Percentiles rank a stretch among this genome's conserved stretches.
Evolutionary conservation across 2,888 invertebrate genomes (phyloP).

Genomic region (Molanna angustata): DNA sequence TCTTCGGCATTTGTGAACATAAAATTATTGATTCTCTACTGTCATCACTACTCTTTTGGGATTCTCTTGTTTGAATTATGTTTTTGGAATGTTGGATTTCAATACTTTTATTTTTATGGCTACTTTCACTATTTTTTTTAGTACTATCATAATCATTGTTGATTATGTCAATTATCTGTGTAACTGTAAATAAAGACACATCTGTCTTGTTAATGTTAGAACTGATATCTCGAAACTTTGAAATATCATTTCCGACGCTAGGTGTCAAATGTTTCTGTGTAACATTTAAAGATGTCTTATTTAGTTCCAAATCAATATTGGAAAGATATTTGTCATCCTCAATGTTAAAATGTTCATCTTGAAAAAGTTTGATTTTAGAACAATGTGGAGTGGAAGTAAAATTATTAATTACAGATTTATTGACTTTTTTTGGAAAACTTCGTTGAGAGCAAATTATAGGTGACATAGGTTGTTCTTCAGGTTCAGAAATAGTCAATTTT

Average conservation of each 20-base stretch:
- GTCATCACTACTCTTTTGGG: conserved; percentile 19
- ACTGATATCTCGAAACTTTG: too few relatives aligned
- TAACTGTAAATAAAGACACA: conserved; percentile 43
- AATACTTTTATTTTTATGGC: too few relatives aligned
- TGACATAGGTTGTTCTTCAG: conserved; percentile 1
- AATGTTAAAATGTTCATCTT: not conserved
- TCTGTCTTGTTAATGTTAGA: conserved; percentile 34
- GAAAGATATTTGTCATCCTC: not conserved
- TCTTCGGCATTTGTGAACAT: conserved; percentile 24
- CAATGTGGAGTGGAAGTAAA: not conserved
- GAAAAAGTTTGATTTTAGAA: not conserved
- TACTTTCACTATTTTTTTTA: not conserved
- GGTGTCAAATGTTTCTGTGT: too few relatives aligned
- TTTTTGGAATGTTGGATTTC: not conserved
- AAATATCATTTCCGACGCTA: too few relatives aligned
- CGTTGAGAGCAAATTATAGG: conserved; percentile 20
- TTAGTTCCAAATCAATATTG: not conserved
- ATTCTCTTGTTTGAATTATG: too few relatives aligned
- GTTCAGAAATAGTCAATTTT: too few relatives aligned
- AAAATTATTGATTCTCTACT: conserved; percentile 25
- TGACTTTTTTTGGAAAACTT: not conserved
- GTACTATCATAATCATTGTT: conserved; percentile 1
- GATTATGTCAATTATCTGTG: conserved; percentile 48
- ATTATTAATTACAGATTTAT: conserved; percentile 7
- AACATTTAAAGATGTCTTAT: too few relatives aligned